Conservation (phyloP, 2,113 vertebrate genomes). For the Alethe diademata region DNA sequence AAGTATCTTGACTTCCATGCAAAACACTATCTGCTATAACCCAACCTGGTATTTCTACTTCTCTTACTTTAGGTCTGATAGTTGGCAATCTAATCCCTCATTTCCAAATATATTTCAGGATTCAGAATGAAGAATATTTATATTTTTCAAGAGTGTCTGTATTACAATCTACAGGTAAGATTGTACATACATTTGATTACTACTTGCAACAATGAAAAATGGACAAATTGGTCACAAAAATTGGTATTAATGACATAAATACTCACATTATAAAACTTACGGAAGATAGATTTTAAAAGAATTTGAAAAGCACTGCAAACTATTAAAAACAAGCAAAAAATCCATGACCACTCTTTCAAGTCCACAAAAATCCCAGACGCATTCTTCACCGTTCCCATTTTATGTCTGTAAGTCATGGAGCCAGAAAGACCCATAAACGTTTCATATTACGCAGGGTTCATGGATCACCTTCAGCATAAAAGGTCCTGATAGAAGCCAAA, state of each 20-base stretch:
- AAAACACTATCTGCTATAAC: not conserved
- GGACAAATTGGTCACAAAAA: not conserved
- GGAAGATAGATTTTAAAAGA: not conserved
- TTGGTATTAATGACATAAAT: not conserved
- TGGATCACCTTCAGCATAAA: not conserved
- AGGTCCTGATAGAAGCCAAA: not conserved
- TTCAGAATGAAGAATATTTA: slow-evolving; percentile 85
- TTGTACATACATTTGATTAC: not conserved
- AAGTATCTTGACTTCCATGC: not conserved
- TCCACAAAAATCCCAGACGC: not conserved
- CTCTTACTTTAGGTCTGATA: slow-evolving; percentile 80
- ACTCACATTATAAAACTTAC: not conserved
- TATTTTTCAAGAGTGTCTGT: slow-evolving; percentile 83
- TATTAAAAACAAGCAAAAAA: not conserved
- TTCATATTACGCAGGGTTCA: not conserved
- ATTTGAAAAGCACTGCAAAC: not conserved
- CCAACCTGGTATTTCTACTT: slow-evolving; percentile 75
- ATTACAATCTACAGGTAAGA: slow-evolving; percentile 73
- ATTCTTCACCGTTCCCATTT: not conserved
- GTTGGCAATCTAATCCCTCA: slow-evolving; percentile 81
- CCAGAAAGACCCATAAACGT: not conserved
- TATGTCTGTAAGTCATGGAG: not conserved
- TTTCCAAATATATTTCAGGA: slow-evolving; percentile 87
- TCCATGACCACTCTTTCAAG: not conserved
- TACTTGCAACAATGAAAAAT: not conserved